Conservation (phyloP, 2,797 vertebrate species). For the Cossypha dichroa region DNA sequence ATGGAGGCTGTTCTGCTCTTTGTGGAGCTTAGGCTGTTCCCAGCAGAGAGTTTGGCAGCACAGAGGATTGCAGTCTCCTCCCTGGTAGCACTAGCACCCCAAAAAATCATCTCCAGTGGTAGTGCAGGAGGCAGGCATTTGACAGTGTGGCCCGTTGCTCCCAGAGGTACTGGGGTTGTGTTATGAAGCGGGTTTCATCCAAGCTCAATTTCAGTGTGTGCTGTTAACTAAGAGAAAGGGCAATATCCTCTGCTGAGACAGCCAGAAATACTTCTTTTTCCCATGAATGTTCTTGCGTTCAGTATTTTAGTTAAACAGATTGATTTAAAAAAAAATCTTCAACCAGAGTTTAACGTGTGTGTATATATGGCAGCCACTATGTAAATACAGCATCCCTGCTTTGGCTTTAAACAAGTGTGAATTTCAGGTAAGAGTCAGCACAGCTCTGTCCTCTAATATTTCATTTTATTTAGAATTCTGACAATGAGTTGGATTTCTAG, state of each 20-base stretch:
- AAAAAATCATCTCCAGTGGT: neutral
- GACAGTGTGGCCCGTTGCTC: neutral
- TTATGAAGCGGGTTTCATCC: accelerated
- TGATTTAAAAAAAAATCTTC: neutral
- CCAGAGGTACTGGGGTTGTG: neutral
- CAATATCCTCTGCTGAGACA: neutral
- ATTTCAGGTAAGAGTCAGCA: neutral
- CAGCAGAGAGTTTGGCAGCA: neutral
- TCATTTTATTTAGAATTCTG: neutral
- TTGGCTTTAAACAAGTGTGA: neutral
- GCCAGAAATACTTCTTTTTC: neutral
- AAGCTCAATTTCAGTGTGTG: neutral
- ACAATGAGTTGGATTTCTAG: neutral
- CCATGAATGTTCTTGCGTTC: neutral
- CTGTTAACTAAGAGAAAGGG: neutral
- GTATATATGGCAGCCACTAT: neutral
- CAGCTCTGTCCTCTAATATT: neutral
- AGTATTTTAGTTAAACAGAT: neutral
- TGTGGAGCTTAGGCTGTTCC: neutral
- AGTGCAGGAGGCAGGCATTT: neutral
- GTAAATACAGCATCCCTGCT: neutral
- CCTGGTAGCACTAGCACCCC: neutral
- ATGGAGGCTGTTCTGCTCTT: neutral
- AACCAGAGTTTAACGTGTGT: neutral
- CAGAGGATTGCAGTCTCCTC: neutral